Evolutionary conservation across 2,113 vertebrate genomes (phyloP).

Genomic region (Danionella cerebrum): DNA sequence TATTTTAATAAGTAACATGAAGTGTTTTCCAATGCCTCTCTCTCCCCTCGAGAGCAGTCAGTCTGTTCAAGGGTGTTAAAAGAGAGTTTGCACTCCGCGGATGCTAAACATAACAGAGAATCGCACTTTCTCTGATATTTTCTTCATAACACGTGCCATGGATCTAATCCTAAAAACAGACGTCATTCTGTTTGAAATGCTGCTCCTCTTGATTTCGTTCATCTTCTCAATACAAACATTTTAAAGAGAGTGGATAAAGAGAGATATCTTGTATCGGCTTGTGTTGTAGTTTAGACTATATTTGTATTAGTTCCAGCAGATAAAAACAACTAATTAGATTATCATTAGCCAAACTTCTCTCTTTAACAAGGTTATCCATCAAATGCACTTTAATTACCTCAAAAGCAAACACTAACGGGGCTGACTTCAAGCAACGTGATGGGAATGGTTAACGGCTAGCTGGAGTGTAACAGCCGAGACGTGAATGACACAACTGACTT

Average conservation of each 20-base stretch:
- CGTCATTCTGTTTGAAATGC: background rate
- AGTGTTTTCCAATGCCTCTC: background rate
- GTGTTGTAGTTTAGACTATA: background rate
- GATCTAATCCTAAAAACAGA: background rate
- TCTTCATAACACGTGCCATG: background rate
- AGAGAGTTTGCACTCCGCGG: conserved; percentile 4
- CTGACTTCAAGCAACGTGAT: conserved; percentile 29
- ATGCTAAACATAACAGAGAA: conserved; percentile 5
- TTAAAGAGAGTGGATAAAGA: no score
- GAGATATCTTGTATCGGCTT: no score
- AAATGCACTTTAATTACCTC: conserved; percentile 36
- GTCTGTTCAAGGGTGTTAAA: conserved; percentile 15
- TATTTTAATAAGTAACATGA: background rate
- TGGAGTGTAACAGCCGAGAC: conserved; percentile 37
- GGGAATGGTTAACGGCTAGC: conserved; percentile 31
- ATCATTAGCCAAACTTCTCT: conserved; percentile 33
- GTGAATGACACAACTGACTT: conserved; percentile 36
- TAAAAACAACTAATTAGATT: conserved; percentile 33
- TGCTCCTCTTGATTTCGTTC: no score
- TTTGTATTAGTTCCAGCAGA: conserved; percentile 26
- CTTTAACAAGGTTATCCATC: conserved; percentile 32
- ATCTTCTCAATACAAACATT: no score
- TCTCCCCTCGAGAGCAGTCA: conserved; percentile 5
- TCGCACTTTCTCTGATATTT: background rate
- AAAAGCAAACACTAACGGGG: conserved; percentile 32